phyloP scores from a whole-genome alignment of 2,113 vertebrate species.

The Nasalis larvatus region DNA sequence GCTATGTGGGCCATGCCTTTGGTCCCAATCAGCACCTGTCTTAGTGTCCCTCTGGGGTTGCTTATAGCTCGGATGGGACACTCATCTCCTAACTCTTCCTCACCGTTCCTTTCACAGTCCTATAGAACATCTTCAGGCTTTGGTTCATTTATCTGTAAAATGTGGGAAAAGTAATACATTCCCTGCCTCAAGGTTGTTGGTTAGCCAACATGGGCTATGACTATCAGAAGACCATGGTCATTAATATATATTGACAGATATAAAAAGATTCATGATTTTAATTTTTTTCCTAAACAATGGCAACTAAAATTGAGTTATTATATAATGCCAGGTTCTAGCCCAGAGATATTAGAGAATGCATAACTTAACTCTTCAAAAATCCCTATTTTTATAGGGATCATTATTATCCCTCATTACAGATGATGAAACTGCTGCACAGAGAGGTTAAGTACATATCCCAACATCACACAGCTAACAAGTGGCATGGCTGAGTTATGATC shows the following conservation, averaged over 20 bases:
- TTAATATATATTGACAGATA: background rate
- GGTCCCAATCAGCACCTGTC: background rate
- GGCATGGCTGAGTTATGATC: background rate
- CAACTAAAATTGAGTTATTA: background rate
- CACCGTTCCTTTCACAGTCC: no score
- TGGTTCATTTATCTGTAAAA: background rate
- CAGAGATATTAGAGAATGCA: background rate
- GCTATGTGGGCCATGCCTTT: accelerated
- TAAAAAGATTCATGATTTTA: background rate
- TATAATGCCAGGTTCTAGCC: background rate
- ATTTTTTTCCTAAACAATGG: background rate
- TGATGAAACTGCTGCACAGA: background rate
- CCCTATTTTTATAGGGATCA: background rate
- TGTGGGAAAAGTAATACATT: background rate
- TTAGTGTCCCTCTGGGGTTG: background rate
- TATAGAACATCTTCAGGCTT: background rate
- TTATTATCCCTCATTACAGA: background rate
- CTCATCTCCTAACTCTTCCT: no score
- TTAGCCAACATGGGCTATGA: background rate
- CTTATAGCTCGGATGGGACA: background rate
- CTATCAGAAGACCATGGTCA: background rate
- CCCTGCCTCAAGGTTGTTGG: background rate
- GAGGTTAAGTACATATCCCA: background rate
- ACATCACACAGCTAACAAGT: background rate
- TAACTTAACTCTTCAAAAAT: background rate